Percentiles rank a stretch among this genome's conserved stretches.
Evolutionary conservation across 1,140 invertebrate genomes (phyloP).

Genomic region (Lepeophtheirus salmonis): DNA sequence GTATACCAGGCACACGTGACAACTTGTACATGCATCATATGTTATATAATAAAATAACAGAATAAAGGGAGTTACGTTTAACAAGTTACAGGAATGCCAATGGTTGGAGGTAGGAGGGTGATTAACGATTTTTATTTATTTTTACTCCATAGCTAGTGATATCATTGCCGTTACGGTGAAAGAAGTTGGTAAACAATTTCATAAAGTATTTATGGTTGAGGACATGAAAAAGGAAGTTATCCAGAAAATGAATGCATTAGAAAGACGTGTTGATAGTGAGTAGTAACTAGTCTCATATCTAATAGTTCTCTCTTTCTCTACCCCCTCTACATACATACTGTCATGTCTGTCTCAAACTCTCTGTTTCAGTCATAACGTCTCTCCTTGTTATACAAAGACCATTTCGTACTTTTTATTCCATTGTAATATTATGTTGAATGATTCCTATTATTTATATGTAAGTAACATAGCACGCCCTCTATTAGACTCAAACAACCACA

Average conservation of each 20-base stretch:
- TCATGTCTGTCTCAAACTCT: neutral
- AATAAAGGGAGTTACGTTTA: too few relatives aligned
- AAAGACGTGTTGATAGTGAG: slow-evolving; percentile 1
- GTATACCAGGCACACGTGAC: too few relatives aligned
- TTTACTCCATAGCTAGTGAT: too few relatives aligned
- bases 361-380: neutral
- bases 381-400: neutral
- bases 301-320: too few relatives aligned
- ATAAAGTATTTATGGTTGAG: slow-evolving; percentile 1
- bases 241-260: neutral
- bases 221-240: neutral
- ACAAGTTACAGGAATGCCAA: too few relatives aligned
- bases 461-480: too few relatives aligned
- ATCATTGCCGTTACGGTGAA: slow-evolving; percentile 3
- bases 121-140: too few relatives aligned
- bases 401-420: neutral
- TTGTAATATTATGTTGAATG: neutral
- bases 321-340: neutral
- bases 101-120: too few relatives aligned
- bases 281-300: too few relatives aligned
- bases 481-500: too few relatives aligned
- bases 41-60: too few relatives aligned
- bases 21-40: too few relatives aligned
- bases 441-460: neutral
- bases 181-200: slow-evolving; percentile 5